These are phyloP conservation scores for Parazoanthus darwini DNA, from an alignment of 92 coral and sea anemone genomes.

Conservation along the genomic window DNA sequence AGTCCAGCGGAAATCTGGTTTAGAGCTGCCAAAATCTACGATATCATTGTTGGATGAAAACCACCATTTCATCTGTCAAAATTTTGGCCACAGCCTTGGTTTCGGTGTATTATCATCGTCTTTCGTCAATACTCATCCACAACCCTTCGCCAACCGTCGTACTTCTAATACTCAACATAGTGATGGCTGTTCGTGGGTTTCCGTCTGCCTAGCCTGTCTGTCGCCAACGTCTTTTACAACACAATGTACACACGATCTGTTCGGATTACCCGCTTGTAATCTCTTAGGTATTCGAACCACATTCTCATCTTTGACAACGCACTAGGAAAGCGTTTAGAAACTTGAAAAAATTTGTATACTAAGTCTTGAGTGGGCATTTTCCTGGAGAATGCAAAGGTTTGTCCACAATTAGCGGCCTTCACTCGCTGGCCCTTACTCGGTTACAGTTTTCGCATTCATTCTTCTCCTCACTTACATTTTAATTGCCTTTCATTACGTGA, in stretches of 20 bases:
- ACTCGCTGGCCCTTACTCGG: neutral
- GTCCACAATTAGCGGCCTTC: neutral
- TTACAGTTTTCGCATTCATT: neutral
- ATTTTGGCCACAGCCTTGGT: neutral
- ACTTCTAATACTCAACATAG: neutral
- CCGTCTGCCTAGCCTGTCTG: neutral
- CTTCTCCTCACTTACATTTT: neutral
- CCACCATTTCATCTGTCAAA: neutral
- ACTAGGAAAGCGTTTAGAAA: too few species aligned
- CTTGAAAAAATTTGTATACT: neutral
- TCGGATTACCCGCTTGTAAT: too few species aligned
- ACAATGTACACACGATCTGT: neutral
- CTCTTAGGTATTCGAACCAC: neutral
- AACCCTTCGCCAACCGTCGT: neutral
- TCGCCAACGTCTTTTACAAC: neutral
- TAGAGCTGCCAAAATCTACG: neutral
- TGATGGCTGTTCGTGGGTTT: neutral
- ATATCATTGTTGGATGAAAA: neutral
- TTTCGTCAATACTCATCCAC: neutral
- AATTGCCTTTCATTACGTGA: too few species aligned
- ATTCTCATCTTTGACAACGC: neutral
- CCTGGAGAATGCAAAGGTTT: neutral
- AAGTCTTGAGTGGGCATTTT: neutral
- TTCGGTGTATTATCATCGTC: neutral
- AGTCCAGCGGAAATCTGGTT: neutral